phyloP scores from a whole-genome alignment of 2,888 invertebrate species.

The Phortica okadai region DNA sequence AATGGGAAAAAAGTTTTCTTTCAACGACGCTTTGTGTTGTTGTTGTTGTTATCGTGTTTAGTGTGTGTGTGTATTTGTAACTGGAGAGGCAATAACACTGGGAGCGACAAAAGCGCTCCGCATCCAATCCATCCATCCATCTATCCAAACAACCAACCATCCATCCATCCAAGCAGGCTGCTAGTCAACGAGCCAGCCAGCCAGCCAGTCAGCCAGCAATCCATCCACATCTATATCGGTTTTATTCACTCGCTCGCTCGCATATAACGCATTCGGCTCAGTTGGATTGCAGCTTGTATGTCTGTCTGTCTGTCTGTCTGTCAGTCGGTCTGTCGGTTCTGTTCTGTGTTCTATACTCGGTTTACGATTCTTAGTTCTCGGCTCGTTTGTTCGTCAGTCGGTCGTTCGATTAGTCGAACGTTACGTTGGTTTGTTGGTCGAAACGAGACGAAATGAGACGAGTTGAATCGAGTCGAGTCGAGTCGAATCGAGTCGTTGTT shows the following conservation, averaged over 20 bases:
- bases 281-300: slow-evolving; percentile 4
- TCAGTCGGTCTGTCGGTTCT: background rate
- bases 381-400: slow-evolving; percentile 6
- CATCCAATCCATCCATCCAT: slow-evolving; percentile 9
- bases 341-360: slow-evolving; percentile 9
- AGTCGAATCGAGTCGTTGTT: slow-evolving; percentile 53
- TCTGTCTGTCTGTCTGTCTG: background rate
- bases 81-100: slow-evolving; percentile 7
- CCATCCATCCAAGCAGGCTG: slow-evolving; percentile 10
- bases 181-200: slow-evolving; percentile 4
- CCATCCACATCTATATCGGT: slow-evolving; percentile 25
- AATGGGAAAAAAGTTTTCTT: background rate
- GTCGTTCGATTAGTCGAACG: background rate
- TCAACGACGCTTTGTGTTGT: slow-evolving; percentile 28
- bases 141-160: background rate
- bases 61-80: slow-evolving; percentile 53
- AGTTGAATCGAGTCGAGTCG: slow-evolving; percentile 52
- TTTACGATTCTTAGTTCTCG: background rate
- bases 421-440: slow-evolving; percentile 9
- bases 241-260: slow-evolving; percentile 47
- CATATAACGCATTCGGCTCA: slow-evolving; percentile 22
- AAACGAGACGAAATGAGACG: background rate
- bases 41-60: slow-evolving; percentile 32
- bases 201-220: slow-evolving; percentile 1
- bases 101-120: background rate